Evolutionary conservation across 1,140 invertebrate genomes (phyloP), one percentile per base, ranked within the genome.

Genomic region (Aculops lycopersici): DNA sequence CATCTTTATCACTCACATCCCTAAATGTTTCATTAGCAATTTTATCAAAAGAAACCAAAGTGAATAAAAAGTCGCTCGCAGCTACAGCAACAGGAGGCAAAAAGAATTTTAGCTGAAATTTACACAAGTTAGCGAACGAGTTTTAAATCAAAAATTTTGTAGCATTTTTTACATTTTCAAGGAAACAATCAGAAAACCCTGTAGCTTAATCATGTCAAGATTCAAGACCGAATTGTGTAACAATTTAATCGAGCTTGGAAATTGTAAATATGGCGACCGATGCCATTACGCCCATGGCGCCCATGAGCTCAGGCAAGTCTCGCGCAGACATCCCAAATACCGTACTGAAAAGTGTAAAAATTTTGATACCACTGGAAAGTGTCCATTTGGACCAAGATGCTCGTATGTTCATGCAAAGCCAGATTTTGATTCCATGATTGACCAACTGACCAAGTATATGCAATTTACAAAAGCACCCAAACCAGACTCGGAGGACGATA

Each of bases 211-310:
- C n/a, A 31, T 31, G 41, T 41, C 41, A 18, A 43, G 47, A 16
- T 51, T 51, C 42, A 51, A 51, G 35, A 51, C 50, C 14, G 50
- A 51, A 44, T 35, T 51, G 21, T 51, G 50, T 44, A 41, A 48
- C 18, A 45, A 45, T n/a, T 49, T 20, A 21, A 38, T 39, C 21
- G 50, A 48, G 31, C 42, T 42, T 17, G 47, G 46, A 17, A 17
- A 38, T 17, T 51, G 50, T 43, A 45, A 48, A 36, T 51, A 51
- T 41, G 50, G 45, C 13, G 43, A 46, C 24, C 46, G 48, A 24
- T 51, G 50, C 19, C 45, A 50, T 20, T 51, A 51, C 41, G 50
- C 50, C 4, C 50, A 51, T 39, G 50, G 50, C 12, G 4, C 42
- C 3, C 17, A 43, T 13, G 50, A 51, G 36, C 38, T 51, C 15